phyloP scores from a whole-genome alignment of 2,797 vertebrate genomes.

The Betta splendens region DNA sequence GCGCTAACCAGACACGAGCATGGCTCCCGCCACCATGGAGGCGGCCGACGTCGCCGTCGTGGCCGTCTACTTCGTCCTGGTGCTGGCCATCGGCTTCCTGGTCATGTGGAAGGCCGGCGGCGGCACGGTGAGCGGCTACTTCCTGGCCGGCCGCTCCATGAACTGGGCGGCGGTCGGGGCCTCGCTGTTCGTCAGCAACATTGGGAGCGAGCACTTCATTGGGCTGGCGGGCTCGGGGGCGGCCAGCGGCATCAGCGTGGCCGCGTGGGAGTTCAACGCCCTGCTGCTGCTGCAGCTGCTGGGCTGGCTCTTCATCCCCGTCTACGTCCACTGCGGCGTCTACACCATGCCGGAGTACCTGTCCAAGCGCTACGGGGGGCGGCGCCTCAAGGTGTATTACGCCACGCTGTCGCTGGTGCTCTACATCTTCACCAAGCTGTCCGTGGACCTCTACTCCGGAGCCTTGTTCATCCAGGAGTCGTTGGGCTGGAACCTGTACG shows the following conservation, averaged over 20 bases:
- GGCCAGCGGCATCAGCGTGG: constrained; percentile 84
- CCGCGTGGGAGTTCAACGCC: constrained; percentile 98
- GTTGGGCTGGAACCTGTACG: constrained; percentile 96
- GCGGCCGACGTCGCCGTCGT: constrained; percentile 93
- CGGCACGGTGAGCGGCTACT: constrained; percentile 97
- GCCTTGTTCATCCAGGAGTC: constrained; percentile 99
- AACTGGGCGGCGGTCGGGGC: constrained; percentile 94
- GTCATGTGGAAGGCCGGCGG: constrained; percentile 98
- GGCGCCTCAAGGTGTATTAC: constrained; percentile 95
- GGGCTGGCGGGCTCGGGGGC: constrained; percentile 98
- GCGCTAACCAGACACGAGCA: too few species aligned
- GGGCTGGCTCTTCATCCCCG: constrained; percentile 98
- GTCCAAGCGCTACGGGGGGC: constrained; percentile 94
- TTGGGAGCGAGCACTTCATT: constrained; percentile 99
- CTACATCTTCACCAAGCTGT: constrained; percentile 98
- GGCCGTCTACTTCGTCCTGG: constrained; percentile 94
- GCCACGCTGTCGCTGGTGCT: constrained; percentile 87
- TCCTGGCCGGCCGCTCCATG: constrained; percentile 98
- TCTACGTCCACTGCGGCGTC: constrained; percentile 96
- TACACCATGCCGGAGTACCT: constrained; percentile 99
- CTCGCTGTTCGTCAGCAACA: constrained; percentile 99
- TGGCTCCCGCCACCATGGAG: constrained; percentile 81
- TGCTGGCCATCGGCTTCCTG: constrained; percentile 92
- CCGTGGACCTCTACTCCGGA: constrained; percentile 97
- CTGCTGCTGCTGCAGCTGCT: constrained; percentile 96